Conservation (phyloP, 2,888 invertebrate species). For the Plutella xylostella region DNA sequence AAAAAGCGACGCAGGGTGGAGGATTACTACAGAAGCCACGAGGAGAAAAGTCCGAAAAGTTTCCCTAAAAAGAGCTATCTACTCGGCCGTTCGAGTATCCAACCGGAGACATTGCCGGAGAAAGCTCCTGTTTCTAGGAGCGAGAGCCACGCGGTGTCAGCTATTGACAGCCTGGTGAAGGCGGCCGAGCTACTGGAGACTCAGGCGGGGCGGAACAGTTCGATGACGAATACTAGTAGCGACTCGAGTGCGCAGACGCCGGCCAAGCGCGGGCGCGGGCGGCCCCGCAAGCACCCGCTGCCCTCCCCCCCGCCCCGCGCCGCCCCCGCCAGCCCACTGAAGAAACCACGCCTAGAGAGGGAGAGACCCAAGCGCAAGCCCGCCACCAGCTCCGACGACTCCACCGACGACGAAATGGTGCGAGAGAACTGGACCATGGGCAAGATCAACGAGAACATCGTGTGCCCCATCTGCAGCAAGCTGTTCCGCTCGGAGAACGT, state of each 20-base stretch:
- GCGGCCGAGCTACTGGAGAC: constrained; percentile 58
- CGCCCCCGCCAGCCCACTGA: constrained; percentile 38
- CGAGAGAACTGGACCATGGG: constrained; percentile 65
- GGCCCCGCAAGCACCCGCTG: constrained; percentile 56
- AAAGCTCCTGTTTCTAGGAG: background rate
- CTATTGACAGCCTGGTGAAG: constrained; percentile 58
- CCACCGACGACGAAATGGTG: constrained; percentile 35
- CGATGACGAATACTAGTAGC: constrained; percentile 23
- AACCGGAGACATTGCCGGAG: background rate
- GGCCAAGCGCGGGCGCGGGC: constrained; percentile 53
- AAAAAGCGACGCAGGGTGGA: constrained; percentile 53
- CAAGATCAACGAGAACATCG: constrained; percentile 64
- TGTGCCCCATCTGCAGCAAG: constrained; percentile 62
- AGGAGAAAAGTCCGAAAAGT: constrained; percentile 37
- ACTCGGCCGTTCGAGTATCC: constrained; percentile 32
- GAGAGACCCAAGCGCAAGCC: constrained; percentile 28
- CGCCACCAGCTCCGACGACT: constrained; percentile 29
- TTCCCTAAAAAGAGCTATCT: constrained; percentile 55
- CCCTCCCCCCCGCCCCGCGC: constrained; percentile 30
- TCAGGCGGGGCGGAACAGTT: constrained; percentile 32
- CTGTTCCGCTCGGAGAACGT: constrained; percentile 62
- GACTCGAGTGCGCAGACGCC: constrained; percentile 28
- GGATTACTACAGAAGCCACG: constrained; percentile 24
- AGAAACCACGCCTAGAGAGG: constrained; percentile 45
- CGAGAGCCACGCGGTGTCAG: constrained; percentile 30